Percentiles rank a stretch among this genome's conserved stretches.
These are phyloP conservation scores for Aradus depressus DNA, from an alignment of 2,888 invertebrate genomes.

Conservation along the genomic window DNA sequence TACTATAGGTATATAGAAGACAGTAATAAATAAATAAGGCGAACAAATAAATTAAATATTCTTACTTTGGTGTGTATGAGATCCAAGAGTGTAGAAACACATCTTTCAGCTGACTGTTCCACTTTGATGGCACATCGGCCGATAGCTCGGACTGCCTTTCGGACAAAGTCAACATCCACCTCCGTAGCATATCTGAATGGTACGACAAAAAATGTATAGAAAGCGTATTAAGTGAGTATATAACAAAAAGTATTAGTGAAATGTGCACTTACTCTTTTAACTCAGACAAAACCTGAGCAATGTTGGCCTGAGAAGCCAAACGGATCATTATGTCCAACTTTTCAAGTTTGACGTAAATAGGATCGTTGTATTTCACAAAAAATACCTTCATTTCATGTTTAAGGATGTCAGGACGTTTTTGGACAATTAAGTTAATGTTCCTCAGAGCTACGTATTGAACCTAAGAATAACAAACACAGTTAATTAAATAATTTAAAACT, in stretches of 20 bases:
- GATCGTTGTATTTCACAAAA: conserved; percentile 99
- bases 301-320: conserved; percentile 93
- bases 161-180: conserved; percentile 98
- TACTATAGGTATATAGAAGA: no score
- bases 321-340: conserved; percentile 99
- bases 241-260: neutral
- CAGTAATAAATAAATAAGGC: neutral
- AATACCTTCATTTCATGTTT: conserved; percentile 99
- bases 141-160: conserved; percentile 96
- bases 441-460: conserved; percentile 97
- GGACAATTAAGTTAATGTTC: conserved; percentile 98
- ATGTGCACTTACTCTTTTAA: conserved; percentile 63
- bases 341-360: conserved; percentile 98
- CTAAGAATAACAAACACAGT: conserved; percentile 26
- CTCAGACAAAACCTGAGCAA: conserved; percentile 94
- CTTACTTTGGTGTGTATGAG: conserved; percentile 93
- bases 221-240: neutral
- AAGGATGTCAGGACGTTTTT: conserved; percentile 95
- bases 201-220: neutral
- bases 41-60: neutral
- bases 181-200: conserved; percentile 72
- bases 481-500: conserved; percentile 6
- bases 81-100: conserved; percentile 93
- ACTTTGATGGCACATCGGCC: conserved; percentile 98
- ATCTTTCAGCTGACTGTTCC: conserved; percentile 95